Base-by-base conservation (phyloP, 2,113 vertebrate genomes). In the Festucalex cinctus region DNA sequence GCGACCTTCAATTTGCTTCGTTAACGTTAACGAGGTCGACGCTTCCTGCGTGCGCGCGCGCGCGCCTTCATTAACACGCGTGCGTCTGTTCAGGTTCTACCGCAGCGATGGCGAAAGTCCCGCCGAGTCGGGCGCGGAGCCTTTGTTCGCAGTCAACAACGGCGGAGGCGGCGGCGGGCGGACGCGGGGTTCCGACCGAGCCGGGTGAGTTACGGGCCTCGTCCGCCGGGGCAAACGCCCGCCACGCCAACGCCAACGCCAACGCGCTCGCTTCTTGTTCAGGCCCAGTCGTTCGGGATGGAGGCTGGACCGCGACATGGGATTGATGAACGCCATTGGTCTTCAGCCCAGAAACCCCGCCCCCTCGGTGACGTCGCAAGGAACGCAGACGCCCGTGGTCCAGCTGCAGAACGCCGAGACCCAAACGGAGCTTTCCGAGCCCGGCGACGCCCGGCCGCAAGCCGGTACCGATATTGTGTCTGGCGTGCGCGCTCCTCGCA, bases 281-380 rank as follows among this genome's bases (percentile, higher is more conserved):
- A 98, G 96, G 76, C 95, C 94, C 8, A 98, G 94, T 75, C 93
- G 96, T 87, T 93, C 95, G 5, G 93, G 94, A 0, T 98, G 96
- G 96, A 91, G 96, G 58, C 92, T 95, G 76, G 97, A 98, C 88
- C 88, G 97, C 78, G 97, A 99, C 84, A 97, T 99, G 96, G 97
- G 96, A 43, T 78, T 99, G 74, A 99, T 99, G 95, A 98, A 96
- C 43, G 97, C 97, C 7, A 99, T 99, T 67, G 97, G 97, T 63
- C 90, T 99, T 36, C 97, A 98, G 81, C 97, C 97, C 4, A 91
- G 97, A 84, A 95, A 98, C 68, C 96, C 96, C 13, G 84, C 93
- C 79, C 95, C 96, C 6, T 98, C 97, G 0, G 96, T 99, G 88
- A 98, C 95, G 14, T 98, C 97, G 9, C 97, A 98, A 76, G 97